A percentile compares a stretch with the other conserved stretches of the same genome.
Evolutionary conservation across 2,888 invertebrate genomes (phyloP).

Genomic region (Euplagia quadripunctaria): DNA sequence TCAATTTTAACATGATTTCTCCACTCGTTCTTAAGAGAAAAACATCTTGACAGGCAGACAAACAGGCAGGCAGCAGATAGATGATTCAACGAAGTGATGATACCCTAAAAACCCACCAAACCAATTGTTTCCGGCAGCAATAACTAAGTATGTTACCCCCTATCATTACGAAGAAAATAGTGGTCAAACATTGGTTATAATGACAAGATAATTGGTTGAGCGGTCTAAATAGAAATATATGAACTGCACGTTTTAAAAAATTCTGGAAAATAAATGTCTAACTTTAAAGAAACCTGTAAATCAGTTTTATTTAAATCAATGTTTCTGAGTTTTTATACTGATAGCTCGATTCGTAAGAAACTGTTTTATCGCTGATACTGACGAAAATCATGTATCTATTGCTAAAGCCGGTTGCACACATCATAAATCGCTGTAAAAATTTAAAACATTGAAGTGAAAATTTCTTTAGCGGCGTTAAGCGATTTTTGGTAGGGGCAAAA

Average conservation of each 20-base stretch:
- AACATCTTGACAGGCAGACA: too few species aligned
- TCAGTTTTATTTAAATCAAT: constrained; percentile 21
- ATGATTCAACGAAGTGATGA: too few species aligned
- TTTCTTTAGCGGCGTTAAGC: too few species aligned
- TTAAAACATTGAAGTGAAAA: neutral
- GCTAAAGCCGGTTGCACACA: constrained; percentile 13
- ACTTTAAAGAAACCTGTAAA: constrained; percentile 16
- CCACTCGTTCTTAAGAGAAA: too few species aligned
- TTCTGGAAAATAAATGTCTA: neutral
- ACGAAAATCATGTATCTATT: constrained; percentile 15
- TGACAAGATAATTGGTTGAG: neutral
- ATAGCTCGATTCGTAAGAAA: constrained; percentile 6
- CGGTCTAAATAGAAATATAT: neutral
- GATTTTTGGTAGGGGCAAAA: too few species aligned
- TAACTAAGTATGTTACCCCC: too few species aligned
- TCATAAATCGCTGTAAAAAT: neutral
- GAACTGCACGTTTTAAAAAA: neutral
- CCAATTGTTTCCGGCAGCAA: too few species aligned
- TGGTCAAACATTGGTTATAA: too few species aligned
- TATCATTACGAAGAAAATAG: too few species aligned
- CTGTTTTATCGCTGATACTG: constrained; percentile 16
- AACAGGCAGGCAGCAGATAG: too few species aligned
- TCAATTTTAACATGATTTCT: too few species aligned
- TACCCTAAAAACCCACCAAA: too few species aligned
- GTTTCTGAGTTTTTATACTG: constrained; percentile 7